Conservation (phyloP, 2,888 invertebrate genomes). For the Mythimna loreyi region DNA sequence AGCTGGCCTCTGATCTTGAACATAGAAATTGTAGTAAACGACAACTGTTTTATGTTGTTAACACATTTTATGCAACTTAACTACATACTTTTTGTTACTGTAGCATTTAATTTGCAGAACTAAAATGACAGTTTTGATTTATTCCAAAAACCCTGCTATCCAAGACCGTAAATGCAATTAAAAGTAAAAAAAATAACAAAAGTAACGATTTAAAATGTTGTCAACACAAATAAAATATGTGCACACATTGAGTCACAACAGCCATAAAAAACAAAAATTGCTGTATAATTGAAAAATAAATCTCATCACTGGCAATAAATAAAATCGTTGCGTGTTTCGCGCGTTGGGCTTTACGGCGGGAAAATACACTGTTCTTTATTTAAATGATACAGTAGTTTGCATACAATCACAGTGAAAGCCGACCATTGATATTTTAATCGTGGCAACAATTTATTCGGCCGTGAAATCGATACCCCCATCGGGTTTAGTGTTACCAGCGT, state of each 20-base stretch:
- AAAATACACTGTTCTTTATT: conserved; percentile 58
- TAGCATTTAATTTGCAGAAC: background rate
- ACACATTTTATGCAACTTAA: background rate
- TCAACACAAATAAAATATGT: conserved; percentile 39
- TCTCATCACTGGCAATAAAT: conserved; percentile 49
- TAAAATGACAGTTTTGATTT: too few relatives aligned
- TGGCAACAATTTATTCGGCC: conserved; percentile 77
- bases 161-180: conserved; percentile 39
- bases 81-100: too few relatives aligned
- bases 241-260: conserved; percentile 50
- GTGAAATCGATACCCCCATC: conserved; percentile 80
- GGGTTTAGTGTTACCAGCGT: conserved; percentile 59
- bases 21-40: background rate
- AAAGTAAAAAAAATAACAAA: conserved; percentile 35
- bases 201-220: conserved; percentile 21
- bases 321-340: conserved; percentile 50
- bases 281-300: conserved; percentile 65
- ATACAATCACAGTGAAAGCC: conserved; percentile 89
- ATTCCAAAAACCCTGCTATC: too few relatives aligned
- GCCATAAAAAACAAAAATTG: conserved; percentile 54
- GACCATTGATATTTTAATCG: conserved; percentile 88
- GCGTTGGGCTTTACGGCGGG: conserved; percentile 41
- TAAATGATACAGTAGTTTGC: conserved; percentile 79
- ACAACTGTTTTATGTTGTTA: background rate
- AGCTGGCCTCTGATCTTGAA: conserved; percentile 3